Evolutionary conservation across 2,113 vertebrate species (phyloP), one percentile per base, ranked within the genome.

Genomic region (Leptobrachium ailaonicum): DNA sequence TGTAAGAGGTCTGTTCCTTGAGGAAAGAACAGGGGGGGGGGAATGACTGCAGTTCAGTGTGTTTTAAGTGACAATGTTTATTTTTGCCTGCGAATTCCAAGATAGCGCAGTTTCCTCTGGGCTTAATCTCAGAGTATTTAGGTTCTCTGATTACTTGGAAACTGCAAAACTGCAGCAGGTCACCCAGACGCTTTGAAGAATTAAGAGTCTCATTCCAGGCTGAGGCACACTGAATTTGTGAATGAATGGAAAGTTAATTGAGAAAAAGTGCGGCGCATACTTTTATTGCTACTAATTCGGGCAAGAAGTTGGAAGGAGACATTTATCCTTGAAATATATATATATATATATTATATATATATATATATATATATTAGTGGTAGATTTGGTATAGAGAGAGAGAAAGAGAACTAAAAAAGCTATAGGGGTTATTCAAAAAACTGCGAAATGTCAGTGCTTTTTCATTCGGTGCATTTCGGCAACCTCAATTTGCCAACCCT

Each of bases 231-330:
- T 64, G 83, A 88, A 90, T 92, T 92, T 91, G 86, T 94, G 91
- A 94, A 91, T 92, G 90, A 90, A 89, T 86, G 83, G 84, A 83
- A 88, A 89, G 87, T 90, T 93, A 91, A 93, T 91, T 90, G 88
- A 88, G 66, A 85, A 87, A 92, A 92, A 90, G 86, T 75, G 83
- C 47, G 86, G 80, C 86, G 77, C 82, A 82, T 86, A 85, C 87
- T 89, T 88, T 83, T 87, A 85, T 86, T 83, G 78, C 58, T 86
- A 75, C 86, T 89, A 85, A 88, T 88, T 90, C 85, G 89, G 82
- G 83, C 83, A 83, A 84, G 86, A 60, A 60, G 56, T 12, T 12
- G 3, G 10, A 11, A 60, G 11, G 56, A 60, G 56, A 10, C 6
- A 60, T 60, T 1, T 60, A 60, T 12, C 56, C 56, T 32, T 32